Evolutionary conservation across 2,797 vertebrate species (phyloP).

Genomic region (Bucorvus abyssinicus): DNA sequence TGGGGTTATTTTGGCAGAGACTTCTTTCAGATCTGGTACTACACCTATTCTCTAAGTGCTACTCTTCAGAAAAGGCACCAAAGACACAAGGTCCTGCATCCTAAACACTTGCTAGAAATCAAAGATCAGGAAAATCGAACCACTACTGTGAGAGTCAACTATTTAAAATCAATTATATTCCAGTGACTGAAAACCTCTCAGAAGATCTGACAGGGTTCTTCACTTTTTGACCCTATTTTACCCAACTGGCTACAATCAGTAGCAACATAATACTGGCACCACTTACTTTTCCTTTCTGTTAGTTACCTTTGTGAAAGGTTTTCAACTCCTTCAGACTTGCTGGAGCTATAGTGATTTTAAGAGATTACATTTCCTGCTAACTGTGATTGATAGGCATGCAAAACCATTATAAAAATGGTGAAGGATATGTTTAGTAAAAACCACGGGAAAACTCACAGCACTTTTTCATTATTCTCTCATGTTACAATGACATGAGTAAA

Average conservation of each 20-base stretch:
- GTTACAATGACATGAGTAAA: not conserved
- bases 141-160: not conserved
- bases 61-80: not conserved
- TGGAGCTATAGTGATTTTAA: not conserved
- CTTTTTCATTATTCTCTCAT: not conserved
- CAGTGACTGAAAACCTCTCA: not conserved
- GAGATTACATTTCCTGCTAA: not conserved
- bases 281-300: not conserved
- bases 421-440: not conserved
- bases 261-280: not conserved
- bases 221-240: not conserved
- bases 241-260: not conserved
- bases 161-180: not conserved
- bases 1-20: not conserved
- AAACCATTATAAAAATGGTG: not conserved
- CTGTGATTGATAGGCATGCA: slow-evolving; percentile 3
- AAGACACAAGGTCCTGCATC: not conserved
- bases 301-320: not conserved
- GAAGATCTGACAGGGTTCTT: not conserved
- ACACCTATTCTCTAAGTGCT: not conserved
- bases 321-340: not conserved
- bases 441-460: not conserved
- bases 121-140: not conserved
- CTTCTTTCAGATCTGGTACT: not conserved
- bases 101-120: not conserved